Evolutionary conservation across 2,113 vertebrate genomes (phyloP).

Genomic region (Passer montanus): DNA sequence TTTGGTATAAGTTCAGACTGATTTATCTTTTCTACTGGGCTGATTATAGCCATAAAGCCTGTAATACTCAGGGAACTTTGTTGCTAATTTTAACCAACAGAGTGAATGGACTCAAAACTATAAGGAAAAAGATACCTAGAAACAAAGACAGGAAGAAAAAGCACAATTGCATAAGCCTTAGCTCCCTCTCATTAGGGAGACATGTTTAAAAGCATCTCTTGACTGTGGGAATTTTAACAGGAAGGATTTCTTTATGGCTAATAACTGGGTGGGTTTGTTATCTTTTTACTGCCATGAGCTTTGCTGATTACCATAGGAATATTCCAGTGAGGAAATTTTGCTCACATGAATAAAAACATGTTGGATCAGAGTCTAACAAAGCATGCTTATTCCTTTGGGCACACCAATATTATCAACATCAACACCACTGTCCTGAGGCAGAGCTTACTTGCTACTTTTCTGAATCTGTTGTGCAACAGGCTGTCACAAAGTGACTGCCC

Average conservation of each 20-base stretch:
- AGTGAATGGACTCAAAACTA: not conserved
- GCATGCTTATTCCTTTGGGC: not conserved
- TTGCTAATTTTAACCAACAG: not conserved
- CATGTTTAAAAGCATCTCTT: not conserved
- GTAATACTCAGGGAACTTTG: not conserved
- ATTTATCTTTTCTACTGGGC: not conserved
- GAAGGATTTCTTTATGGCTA: not conserved
- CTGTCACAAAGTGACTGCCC: not conserved
- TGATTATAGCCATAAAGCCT: not conserved
- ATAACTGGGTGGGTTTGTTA: not conserved
- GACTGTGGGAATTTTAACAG: not conserved
- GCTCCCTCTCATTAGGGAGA: not conserved
- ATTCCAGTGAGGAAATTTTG: not conserved
- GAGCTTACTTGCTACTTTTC: not conserved
- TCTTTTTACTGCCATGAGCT: not conserved
- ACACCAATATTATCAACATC: not conserved
- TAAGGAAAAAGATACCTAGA: not conserved
- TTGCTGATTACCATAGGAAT: not conserved
- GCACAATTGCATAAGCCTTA: fast-evolving
- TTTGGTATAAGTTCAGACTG: not conserved
- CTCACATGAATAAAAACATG: not conserved
- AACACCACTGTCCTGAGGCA: not conserved
- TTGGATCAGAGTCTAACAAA: not conserved
- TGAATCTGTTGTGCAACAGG: not conserved
- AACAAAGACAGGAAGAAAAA: not conserved